Conservation (phyloP, 2,797 vertebrate genomes). For the Phrynocephalus vlangalii region DNA sequence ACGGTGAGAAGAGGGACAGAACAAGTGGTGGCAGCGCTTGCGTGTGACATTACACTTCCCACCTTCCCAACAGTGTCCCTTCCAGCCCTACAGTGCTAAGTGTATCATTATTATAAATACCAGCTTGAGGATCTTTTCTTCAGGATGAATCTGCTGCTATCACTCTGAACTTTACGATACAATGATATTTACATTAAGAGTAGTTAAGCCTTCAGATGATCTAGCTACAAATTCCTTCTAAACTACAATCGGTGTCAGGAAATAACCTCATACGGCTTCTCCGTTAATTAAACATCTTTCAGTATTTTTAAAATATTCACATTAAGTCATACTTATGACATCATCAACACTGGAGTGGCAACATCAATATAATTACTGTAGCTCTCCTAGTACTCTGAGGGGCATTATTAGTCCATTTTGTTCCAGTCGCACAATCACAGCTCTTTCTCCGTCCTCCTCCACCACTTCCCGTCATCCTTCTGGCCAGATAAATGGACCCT, state of each 20-base stretch:
- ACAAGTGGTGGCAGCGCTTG: background rate
- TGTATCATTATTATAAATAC: background rate
- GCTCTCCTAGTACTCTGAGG: background rate
- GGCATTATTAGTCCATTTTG: background rate
- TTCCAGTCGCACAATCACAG: background rate
- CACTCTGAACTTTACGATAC: background rate
- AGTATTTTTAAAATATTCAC: background rate
- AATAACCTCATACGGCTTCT: background rate
- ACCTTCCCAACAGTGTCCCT: background rate
- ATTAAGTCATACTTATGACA: background rate
- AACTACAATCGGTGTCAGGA: background rate
- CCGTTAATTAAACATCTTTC: background rate
- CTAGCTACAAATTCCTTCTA: background rate
- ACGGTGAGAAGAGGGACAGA: background rate
- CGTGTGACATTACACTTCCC: background rate
- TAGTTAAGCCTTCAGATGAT: background rate
- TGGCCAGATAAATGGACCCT: rapidly evolving
- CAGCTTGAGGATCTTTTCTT: background rate
- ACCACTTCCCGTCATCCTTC: background rate
- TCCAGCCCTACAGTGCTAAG: no score
- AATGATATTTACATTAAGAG: background rate
- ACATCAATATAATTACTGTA: background rate
- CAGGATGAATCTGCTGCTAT: background rate
- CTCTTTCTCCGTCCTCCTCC: background rate
- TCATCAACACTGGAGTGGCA: background rate